phyloP scores from a whole-genome alignment of 2,888 invertebrate species.

The Pyrgus malvae region DNA sequence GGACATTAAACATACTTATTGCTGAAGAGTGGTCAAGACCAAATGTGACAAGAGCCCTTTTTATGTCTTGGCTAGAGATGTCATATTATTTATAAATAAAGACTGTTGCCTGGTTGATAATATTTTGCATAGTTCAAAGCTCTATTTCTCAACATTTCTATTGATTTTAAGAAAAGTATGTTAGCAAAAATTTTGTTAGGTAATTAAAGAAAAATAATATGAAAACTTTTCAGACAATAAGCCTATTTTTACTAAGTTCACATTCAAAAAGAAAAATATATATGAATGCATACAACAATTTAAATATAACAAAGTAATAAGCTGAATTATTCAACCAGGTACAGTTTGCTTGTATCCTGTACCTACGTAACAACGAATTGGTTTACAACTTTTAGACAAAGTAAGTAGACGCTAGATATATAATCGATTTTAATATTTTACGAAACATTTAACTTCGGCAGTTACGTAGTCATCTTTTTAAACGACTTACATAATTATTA shows the following conservation, averaged over 20 bases:
- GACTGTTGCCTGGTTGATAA: constrained; percentile 66
- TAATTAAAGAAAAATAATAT: background rate
- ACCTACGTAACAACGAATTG: constrained; percentile 46
- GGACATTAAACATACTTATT: constrained; percentile 16
- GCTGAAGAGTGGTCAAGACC: constrained; percentile 32
- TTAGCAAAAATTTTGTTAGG: too few relatives aligned
- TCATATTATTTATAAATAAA: constrained; percentile 55
- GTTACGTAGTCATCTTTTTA: background rate
- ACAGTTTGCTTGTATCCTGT: constrained; percentile 32
- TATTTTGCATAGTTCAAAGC: too few relatives aligned
- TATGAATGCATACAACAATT: too few relatives aligned
- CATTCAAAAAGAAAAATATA: too few relatives aligned
- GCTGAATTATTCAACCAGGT: constrained; percentile 40
- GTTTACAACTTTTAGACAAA: constrained; percentile 36
- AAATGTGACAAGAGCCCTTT: constrained; percentile 42
- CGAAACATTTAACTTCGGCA: background rate
- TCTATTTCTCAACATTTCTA: too few relatives aligned
- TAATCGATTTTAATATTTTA: constrained; percentile 7
- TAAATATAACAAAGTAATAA: background rate
- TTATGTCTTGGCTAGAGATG: constrained; percentile 34
- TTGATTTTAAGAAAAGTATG: too few relatives aligned
- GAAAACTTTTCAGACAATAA: background rate
- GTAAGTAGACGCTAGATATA: constrained; percentile 8
- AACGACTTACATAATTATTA: background rate
- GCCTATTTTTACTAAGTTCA: too few relatives aligned